Conservation (phyloP, 2,888 invertebrate genomes). For the Linyphia triangularis region DNA sequence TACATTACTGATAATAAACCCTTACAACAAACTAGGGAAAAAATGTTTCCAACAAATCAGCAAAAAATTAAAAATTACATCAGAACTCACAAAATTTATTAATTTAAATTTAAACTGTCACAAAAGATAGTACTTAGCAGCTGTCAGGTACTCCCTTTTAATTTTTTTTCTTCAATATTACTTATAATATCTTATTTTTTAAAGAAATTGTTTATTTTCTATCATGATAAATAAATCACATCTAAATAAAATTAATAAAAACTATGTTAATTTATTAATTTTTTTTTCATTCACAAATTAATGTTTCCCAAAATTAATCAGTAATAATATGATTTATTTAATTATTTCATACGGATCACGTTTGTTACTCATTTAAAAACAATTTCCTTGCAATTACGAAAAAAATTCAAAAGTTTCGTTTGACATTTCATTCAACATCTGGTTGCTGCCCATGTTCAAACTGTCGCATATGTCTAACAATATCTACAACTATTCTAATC, state of each 20-base stretch:
- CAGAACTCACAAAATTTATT: too few relatives aligned
- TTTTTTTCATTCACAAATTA: too few relatives aligned
- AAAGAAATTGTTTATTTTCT: background rate
- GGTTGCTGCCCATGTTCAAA: constrained; percentile 12
- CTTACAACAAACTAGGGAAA: too few relatives aligned
- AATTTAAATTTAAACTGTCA: background rate
- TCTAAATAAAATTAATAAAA: background rate
- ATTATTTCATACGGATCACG: too few relatives aligned
- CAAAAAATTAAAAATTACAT: too few relatives aligned
- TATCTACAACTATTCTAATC: background rate
- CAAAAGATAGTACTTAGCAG: too few relatives aligned
- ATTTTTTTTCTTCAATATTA: background rate
- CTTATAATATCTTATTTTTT: background rate
- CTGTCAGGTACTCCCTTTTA: background rate
- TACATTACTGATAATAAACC: too few relatives aligned
- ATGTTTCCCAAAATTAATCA: background rate
- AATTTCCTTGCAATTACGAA: background rate
- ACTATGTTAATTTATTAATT: background rate
- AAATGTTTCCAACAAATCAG: too few relatives aligned
- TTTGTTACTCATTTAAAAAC: too few relatives aligned
- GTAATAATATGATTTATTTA: too few relatives aligned
- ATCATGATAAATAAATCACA: background rate
- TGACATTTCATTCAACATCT: constrained; percentile 61
- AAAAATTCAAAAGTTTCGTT: constrained; percentile 37
- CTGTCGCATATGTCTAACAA: constrained; percentile 49